Percentiles rank a stretch among this genome's conserved stretches.
These are phyloP conservation scores for Cryptotis parvus DNA, from an alignment of 2,113 vertebrate genomes.

Conservation along the genomic window DNA sequence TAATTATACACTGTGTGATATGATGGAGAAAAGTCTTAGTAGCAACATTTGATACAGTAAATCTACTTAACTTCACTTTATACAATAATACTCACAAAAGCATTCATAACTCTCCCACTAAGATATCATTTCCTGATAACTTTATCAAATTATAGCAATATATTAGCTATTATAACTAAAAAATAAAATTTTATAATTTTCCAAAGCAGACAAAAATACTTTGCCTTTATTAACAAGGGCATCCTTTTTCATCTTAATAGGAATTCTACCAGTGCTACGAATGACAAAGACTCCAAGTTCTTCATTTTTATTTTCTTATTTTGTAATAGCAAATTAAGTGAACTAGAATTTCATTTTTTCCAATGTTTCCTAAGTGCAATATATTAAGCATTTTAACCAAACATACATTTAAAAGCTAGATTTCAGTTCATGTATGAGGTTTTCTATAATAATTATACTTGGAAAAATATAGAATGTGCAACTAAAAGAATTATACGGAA, in stretches of 20 bases:
- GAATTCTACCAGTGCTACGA: background rate
- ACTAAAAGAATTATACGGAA: background rate
- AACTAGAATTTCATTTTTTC: background rate
- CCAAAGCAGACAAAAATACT: background rate
- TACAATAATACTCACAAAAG: background rate
- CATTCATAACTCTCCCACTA: background rate
- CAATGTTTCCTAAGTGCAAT: background rate
- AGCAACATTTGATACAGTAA: slow-evolving; percentile 13
- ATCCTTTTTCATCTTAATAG: background rate
- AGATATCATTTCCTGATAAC: background rate
- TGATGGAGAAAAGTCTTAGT: background rate
- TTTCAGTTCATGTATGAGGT: too few species aligned
- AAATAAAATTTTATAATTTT: background rate
- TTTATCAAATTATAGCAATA: background rate
- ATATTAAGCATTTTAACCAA: too few species aligned
- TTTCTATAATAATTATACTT: background rate
- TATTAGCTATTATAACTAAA: background rate
- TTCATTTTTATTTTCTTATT: background rate
- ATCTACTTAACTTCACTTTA: slow-evolving; percentile 13
- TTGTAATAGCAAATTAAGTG: background rate
- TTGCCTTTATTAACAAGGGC: background rate
- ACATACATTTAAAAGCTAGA: too few species aligned
- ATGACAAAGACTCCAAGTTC: background rate
- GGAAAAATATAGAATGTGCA: background rate
- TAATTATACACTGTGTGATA: slow-evolving; percentile 52